Conservation (phyloP, 2,888 invertebrate species). For the Philaethria dido region DNA sequence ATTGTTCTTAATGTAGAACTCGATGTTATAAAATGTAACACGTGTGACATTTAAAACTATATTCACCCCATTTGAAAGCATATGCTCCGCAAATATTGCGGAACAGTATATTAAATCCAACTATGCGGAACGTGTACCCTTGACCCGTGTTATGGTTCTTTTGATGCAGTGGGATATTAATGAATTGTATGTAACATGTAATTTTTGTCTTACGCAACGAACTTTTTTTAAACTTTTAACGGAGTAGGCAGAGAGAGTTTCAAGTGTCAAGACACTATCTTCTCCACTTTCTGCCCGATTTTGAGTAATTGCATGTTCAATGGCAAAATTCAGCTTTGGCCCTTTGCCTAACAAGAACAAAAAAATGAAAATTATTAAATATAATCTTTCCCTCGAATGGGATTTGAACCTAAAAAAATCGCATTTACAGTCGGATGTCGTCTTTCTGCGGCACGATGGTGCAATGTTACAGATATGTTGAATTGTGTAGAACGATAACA, state of each 20-base stretch:
- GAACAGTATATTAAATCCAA: slow-evolving; percentile 53
- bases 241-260: not conserved
- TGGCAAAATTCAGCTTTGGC: too few relatives aligned
- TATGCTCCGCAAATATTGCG: slow-evolving; percentile 40
- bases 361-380: too few relatives aligned
- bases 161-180: slow-evolving; percentile 27
- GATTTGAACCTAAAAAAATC: too few relatives aligned
- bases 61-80: slow-evolving; percentile 8
- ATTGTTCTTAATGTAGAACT: not conserved
- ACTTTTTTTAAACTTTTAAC: not conserved
- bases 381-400: too few relatives aligned
- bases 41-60: slow-evolving; percentile 7
- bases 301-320: too few relatives aligned
- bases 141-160: slow-evolving; percentile 54
- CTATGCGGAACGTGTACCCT: slow-evolving; percentile 56
- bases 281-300: too few relatives aligned
- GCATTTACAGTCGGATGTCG: too few relatives aligned
- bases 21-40: not conserved
- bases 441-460: not conserved
- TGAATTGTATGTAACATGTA: slow-evolving; percentile 17
- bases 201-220: not conserved
- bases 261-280: not conserved
- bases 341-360: too few relatives aligned
- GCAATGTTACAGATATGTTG: not conserved
- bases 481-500: not conserved